Conservation (phyloP, 2,113 vertebrate genomes). For the Otolemur garnettii region DNA sequence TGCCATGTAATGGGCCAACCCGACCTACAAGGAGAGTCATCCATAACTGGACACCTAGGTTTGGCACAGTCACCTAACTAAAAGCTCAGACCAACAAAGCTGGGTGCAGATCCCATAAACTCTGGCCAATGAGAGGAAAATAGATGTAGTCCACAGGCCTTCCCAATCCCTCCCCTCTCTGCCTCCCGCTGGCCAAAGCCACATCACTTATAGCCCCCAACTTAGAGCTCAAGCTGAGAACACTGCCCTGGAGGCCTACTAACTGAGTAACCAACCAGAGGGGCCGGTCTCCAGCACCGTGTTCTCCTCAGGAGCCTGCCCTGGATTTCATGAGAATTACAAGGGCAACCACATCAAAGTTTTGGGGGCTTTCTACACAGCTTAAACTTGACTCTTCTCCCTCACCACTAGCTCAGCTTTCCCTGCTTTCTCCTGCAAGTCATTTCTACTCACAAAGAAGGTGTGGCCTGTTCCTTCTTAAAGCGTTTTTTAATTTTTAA, state of each 20-base stretch:
- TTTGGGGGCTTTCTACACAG: background rate
- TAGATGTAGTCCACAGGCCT: fast-evolving
- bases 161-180: fast-evolving
- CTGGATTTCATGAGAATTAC: fast-evolving
- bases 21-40: fast-evolving
- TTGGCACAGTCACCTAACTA: background rate
- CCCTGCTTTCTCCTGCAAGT: background rate
- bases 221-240: fast-evolving
- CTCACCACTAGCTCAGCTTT: fast-evolving
- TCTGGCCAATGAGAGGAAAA: background rate
- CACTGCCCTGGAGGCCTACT: fast-evolving
- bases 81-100: background rate
- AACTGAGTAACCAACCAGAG: background rate
- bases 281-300: background rate
- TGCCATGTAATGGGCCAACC: background rate
- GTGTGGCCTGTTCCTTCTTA: background rate
- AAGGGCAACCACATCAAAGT: fast-evolving
- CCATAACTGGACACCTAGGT: background rate
- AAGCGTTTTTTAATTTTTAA: background rate
- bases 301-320: background rate
- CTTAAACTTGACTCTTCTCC: background rate
- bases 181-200: fast-evolving
- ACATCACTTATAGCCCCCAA: fast-evolving
- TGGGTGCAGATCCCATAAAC: too few relatives aligned
- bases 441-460: fast-evolving